Evolutionary conservation across 2,888 invertebrate species (phyloP), one percentile per base, ranked within the genome.

Genomic region (Electrophaes corylata): DNA sequence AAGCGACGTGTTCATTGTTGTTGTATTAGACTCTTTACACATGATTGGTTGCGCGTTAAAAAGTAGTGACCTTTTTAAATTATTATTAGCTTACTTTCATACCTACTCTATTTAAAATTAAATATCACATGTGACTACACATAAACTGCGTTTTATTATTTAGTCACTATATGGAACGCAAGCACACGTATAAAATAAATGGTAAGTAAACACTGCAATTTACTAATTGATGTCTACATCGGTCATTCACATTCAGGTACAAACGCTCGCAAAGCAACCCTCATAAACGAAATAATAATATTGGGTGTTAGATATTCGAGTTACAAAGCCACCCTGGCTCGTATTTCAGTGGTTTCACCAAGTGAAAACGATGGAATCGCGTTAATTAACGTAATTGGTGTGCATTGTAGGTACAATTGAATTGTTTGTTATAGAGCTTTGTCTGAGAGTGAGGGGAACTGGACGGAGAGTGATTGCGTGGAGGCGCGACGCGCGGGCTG

Each of bases 401-500:
- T 53, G 45, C 57, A 60, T 56, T 60, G 55, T 20, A 5, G 5
- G 23, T 55, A 37, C 10, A 29, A 19, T 56, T 49, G 44, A 6
- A 45, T 61, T 56, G 14, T 51, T 60, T 57, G 43, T 47, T 54
- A 18, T 51, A 54, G 49, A 57, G 59, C 59, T 37, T 43, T 58
- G 45, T 84, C 90, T 78, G 86, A 84, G 70, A 88, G 79, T 67
- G 83, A 84, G 63, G 91, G 91, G 65, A 91, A 91, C 75, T 91
- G 91, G 91, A 90, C 89, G 35, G 91, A 89, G 73, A 76, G 65
- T 53, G 90, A 90, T 14, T 91, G 91, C 65, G 66, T 70, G 60
- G 84, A 82, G 60, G 87, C 88, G 31, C 87, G 92, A 29, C 90
- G 87, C 45, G 76, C 79, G 26, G 93, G 93, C 51, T 85, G 93